Evolutionary conservation across 2,113 vertebrate genomes (phyloP).

Genomic region (Rhadina sibilatrix): DNA sequence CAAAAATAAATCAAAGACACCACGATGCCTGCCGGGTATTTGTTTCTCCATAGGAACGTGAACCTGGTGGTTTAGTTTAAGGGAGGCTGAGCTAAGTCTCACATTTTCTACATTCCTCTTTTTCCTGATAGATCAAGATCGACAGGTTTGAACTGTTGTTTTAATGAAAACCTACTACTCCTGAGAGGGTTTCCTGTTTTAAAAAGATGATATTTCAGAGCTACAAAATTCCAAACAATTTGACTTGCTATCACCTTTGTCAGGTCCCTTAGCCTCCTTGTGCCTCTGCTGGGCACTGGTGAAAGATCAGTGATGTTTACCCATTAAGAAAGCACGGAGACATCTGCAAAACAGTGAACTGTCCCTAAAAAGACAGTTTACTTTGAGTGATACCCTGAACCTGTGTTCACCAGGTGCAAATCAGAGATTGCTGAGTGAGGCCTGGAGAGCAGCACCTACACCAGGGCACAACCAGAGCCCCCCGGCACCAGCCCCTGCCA

Average conservation of each 20-base stretch:
- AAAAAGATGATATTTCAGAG: constrained; percentile 31
- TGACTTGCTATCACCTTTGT: constrained; percentile 33
- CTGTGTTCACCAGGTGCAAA: not conserved
- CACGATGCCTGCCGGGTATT: constrained; percentile 30
- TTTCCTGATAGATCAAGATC: constrained; percentile 46
- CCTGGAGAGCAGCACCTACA: rapidly evolving
- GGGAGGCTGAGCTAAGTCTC: constrained; percentile 18
- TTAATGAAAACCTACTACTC: constrained; percentile 59
- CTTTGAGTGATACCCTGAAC: not conserved
- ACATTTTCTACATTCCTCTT: constrained; percentile 60
- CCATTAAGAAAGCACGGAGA: not conserved
- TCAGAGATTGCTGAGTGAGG: not conserved
- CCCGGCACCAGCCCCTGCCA: not conserved
- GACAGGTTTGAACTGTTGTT: constrained; percentile 56
- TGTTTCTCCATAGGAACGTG: constrained; percentile 52
- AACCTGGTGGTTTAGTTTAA: constrained; percentile 57
- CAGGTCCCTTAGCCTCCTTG: constrained; percentile 15
- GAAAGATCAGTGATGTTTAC: not conserved
- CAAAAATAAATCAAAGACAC: constrained; percentile 60
- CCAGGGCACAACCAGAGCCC: not conserved
- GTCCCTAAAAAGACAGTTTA: not conserved
- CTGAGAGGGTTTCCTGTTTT: constrained; percentile 48
- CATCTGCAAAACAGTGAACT: not conserved
- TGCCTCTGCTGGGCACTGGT: not conserved
- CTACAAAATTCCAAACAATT: constrained; percentile 28